Conservation (phyloP, 2,888 invertebrate species). For the Tanypteryx hageni region DNA sequence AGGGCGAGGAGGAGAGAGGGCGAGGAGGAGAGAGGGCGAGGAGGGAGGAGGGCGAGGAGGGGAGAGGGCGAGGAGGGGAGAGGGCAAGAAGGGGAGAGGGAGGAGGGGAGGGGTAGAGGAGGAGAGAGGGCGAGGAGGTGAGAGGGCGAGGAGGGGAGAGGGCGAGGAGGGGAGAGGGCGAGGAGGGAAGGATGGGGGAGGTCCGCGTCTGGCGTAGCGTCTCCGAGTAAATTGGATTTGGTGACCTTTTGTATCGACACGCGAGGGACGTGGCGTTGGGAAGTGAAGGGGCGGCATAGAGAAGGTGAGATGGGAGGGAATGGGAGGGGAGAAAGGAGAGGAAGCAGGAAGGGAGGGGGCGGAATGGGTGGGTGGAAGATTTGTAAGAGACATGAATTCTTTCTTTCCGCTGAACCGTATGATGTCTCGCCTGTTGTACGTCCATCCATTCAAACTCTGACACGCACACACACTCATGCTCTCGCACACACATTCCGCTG, state of each 20-base stretch:
- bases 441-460: too few relatives aligned
- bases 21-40: neutral
- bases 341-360: neutral
- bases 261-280: neutral
- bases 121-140: neutral
- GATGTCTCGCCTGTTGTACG: too few relatives aligned
- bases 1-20: neutral
- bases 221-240: conserved; percentile 42
- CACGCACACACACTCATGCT: too few relatives aligned
- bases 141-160: neutral
- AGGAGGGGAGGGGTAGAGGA: neutral
- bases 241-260: conserved; percentile 34
- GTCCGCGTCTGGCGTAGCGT: neutral
- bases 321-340: neutral
- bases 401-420: too few relatives aligned
- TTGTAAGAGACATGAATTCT: too few relatives aligned
- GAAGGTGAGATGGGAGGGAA: neutral
- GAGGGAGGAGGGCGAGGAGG: neutral
- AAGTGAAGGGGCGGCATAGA: neutral
- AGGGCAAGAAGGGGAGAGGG: neutral
- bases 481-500: too few relatives aligned
- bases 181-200: neutral
- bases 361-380: neutral
- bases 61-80: neutral
- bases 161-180: neutral